These are phyloP conservation scores for Myrmecophaga tridactyla DNA, from an alignment of 2,113 vertebrate genomes.

Conservation along the genomic window DNA sequence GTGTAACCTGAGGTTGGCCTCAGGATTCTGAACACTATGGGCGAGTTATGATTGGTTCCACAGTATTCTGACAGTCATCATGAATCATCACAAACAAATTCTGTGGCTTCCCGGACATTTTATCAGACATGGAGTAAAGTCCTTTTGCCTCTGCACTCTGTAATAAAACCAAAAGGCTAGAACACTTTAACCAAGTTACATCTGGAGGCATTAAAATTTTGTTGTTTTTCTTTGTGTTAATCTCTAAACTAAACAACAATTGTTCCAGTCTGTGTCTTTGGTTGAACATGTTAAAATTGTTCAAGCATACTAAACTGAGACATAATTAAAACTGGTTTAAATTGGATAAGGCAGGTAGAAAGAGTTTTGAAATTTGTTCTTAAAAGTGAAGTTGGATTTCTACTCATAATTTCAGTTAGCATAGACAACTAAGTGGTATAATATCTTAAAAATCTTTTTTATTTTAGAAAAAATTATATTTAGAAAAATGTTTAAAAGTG, in stretches of 20 bases:
- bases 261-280: not conserved
- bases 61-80: conserved; percentile 6
- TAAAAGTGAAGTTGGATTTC: conserved; percentile 1
- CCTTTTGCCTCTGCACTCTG: not conserved
- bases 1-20: conserved; percentile 74
- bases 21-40: conserved; percentile 71
- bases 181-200: conserved; percentile 14
- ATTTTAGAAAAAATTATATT: not conserved
- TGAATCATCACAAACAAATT: not conserved
- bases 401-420: conserved; percentile 7
- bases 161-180: conserved; percentile 5
- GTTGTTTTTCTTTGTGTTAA: conserved; percentile 41
- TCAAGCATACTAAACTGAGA: conserved; percentile 40
- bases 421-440: not conserved
- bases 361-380: not conserved
- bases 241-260: conserved; percentile 43
- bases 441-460: not conserved
- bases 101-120: not conserved
- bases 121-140: not conserved
- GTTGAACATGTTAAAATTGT: not conserved
- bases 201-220: not conserved
- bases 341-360: not conserved
- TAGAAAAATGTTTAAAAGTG: not conserved
- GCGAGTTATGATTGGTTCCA: conserved; percentile 52
- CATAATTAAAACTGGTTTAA: conserved; percentile 36